Evolutionary conservation across 2,888 invertebrate species (phyloP).

Genomic region (Eupsilia transversa): DNA sequence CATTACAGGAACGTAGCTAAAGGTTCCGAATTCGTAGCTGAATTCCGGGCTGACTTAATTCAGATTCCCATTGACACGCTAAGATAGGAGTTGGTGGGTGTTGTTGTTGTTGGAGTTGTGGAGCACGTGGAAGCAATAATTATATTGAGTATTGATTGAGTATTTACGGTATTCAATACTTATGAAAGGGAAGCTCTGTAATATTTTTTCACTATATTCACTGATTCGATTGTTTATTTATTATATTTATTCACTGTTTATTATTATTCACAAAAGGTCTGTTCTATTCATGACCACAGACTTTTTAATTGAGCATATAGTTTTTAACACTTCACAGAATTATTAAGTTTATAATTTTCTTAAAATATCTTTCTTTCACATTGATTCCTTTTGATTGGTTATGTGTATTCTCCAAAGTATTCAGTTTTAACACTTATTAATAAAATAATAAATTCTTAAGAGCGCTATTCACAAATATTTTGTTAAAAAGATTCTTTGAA

Average conservation of each 20-base stretch:
- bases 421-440: neutral
- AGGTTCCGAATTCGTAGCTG: too few relatives aligned
- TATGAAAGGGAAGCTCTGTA: neutral
- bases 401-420: neutral
- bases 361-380: neutral
- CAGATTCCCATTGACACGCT: neutral
- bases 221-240: neutral
- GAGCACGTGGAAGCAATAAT: too few relatives aligned
- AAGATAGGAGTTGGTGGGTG: too few relatives aligned
- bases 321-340: neutral
- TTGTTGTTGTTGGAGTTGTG: too few relatives aligned
- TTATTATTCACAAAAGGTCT: neutral
- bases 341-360: neutral
- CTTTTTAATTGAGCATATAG: neutral
- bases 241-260: neutral
- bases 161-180: too few relatives aligned
- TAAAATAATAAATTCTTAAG: neutral
- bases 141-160: too few relatives aligned
- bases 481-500: neutral
- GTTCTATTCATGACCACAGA: neutral
- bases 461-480: neutral
- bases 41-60: neutral
- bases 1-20: neutral
- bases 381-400: neutral
- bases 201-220: neutral